Percentiles rank a stretch among this genome's conserved stretches.
phyloP scores from a whole-genome alignment of 2,888 invertebrate species.

The Hirudinaria manillensis region DNA sequence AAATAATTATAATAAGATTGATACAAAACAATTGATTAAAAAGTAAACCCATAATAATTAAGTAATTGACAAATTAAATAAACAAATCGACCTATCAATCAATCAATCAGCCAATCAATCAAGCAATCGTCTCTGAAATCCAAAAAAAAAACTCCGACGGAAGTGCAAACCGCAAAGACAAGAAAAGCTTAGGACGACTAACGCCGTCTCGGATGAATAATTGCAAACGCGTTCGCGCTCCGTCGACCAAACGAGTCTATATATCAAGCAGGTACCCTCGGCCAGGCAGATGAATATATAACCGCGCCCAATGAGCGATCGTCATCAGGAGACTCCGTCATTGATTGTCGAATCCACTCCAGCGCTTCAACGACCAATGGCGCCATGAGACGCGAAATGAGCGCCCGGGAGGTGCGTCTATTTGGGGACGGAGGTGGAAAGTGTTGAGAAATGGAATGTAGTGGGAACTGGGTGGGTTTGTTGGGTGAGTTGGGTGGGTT shows the following conservation, averaged over 20 bases:
- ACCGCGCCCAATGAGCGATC: conserved; percentile 11
- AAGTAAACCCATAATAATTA: too few relatives aligned
- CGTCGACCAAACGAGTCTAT: conserved; percentile 14
- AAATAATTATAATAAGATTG: too few relatives aligned
- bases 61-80: too few relatives aligned
- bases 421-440: too few relatives aligned
- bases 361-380: not conserved
- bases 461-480: too few relatives aligned
- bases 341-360: not conserved
- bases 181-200: not conserved
- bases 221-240: not conserved
- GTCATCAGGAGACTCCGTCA: conserved; percentile 5
- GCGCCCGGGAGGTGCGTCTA: too few relatives aligned
- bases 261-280: conserved; percentile 15
- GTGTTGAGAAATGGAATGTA: too few relatives aligned
- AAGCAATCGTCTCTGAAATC: not conserved
- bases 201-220: not conserved
- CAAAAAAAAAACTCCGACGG: not conserved
- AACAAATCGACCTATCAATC: too few relatives aligned
- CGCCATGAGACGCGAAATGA: too few relatives aligned
- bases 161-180: not conserved
- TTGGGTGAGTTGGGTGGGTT: too few relatives aligned
- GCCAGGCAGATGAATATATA: too few relatives aligned
- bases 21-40: too few relatives aligned
- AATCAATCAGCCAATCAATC: not conserved